Base-by-base conservation (phyloP, 2,888 invertebrate genomes). In the Nymphalis urticae region DNA sequence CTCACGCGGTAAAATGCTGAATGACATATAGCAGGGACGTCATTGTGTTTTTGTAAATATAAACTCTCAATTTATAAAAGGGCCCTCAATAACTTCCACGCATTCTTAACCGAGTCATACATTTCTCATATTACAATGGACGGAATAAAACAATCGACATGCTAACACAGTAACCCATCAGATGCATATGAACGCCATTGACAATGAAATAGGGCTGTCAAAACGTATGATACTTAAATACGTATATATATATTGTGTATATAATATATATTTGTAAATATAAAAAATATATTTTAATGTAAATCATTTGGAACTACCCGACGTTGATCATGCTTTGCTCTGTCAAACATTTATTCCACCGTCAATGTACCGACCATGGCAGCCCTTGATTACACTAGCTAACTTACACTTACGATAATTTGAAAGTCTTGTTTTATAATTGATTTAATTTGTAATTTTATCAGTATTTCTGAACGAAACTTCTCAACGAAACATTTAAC, bases 111-210 rank as follows among this genome's bases (percentile, higher is more conserved):
- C 58, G 36, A 58, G 58, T 58, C 36, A 42, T 42, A 58, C 58
- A 42, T 19, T 58, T 58, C 58, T 19, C 58, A 58, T 42, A 36
- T 19, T 42, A 58, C 58, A 58, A 58, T 42, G 42, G 19, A 19
- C 36, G 16, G 42, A n/a, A 56, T n/a, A 58, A 58, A 58, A 58
- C 42, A 58, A 58, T 58, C 58, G 58, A 58, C 58, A 58, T 58
- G 10, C 36, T 58, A 58, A 58, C 58, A 58, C 6, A 58, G 58
- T 36, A 58, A 58, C 58, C 58, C 13, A 58, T 13, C 17, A 58
- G 42, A 32, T 32, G n/a, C 36, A 42, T 42, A 58, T 36, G 17
- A 36, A 58, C 27, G 36, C 42, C 58, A 58, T 42, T 58, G 36
- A 58, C 58, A 42, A 42, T 42, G 21, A 58, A n/a, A 58, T 21